These are phyloP conservation scores for Ophion slaviceki DNA, from an alignment of 2,888 invertebrate genomes.

Conservation along the genomic window DNA sequence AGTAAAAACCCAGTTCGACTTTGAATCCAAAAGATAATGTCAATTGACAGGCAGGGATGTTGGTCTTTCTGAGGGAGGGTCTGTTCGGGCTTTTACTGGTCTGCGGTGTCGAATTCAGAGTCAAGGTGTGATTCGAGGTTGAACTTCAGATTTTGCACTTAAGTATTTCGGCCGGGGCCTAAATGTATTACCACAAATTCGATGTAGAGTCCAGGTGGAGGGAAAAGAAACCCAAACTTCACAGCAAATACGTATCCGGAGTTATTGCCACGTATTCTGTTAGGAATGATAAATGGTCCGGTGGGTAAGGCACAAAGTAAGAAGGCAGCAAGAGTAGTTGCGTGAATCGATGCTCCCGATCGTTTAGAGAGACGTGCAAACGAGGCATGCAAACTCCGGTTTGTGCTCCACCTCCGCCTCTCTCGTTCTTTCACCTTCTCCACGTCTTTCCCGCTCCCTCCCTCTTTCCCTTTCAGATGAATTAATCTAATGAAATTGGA, in stretches of 20 bases:
- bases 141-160: background rate
- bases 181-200: background rate
- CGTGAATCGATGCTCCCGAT: constrained; percentile 49
- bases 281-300: constrained; percentile 50
- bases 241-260: background rate
- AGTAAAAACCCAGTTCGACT: too few relatives aligned
- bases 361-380: constrained; percentile 45
- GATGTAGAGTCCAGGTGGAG: background rate
- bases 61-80: too few relatives aligned
- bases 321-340: constrained; percentile 30
- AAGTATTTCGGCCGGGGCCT: background rate
- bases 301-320: constrained; percentile 4
- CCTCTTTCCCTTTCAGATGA: constrained; percentile 27
- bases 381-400: constrained; percentile 41
- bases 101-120: too few relatives aligned
- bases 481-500: constrained; percentile 64
- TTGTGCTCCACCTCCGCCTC: constrained; percentile 41
- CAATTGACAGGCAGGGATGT: too few relatives aligned
- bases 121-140: too few relatives aligned
- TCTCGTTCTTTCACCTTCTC: too few relatives aligned
- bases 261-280: constrained; percentile 8
- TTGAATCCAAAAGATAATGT: too few relatives aligned
- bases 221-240: background rate
- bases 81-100: too few relatives aligned
- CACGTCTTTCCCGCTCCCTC: too few relatives aligned